Evolutionary conservation across 2,113 vertebrate genomes (phyloP), one percentile per base, ranked within the genome.

Genomic region (Ascaphus truei): DNA sequence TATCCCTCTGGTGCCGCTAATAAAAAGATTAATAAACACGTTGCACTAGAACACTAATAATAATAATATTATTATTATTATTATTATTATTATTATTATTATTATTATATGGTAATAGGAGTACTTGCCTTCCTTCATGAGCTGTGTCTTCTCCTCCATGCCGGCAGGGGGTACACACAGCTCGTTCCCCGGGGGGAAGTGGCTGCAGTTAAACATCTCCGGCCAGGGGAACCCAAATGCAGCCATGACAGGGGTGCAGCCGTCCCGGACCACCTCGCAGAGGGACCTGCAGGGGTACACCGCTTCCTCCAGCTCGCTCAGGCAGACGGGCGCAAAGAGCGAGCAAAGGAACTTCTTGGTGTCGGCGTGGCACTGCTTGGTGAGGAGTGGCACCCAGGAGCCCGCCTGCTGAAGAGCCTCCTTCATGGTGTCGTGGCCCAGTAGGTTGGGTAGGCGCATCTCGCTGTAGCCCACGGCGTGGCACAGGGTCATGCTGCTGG

Each of bases 201-300:
- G 82, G 64, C 59, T 84, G 69, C 92, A 93, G 79, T 92, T 87
- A 9, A 92, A 89, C 85, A 92, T 91, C 33, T 91, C 79, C 0
- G 91, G 92, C 91, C 91, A 92, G 0, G 89, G 89, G 69, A 93
- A 93, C 1, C 91, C 92, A 27, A 92, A 92, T 0, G 90, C 87
- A 26, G 81, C 89, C 92, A 92, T 92, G 3, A 92, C 89, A 0
- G 92, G 91, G 20, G 86, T 68, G 62, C 91, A 93, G 43, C 88
- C 82, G 27, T 90, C 86, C 6, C 88, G 74, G 48, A 92, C 91
- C 4, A 72, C 85, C 64, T 87, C 83, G 36, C 91, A 93, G 31
- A 92, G 84, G 45, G 71, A 72, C 34, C 81, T 22, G 73, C 92
- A 93, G 3, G 90, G 92, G 31, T 79, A 82, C 1, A 93, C 68